A percentile compares a stretch with the other conserved stretches of the same genome.
Evolutionary conservation across 2,113 vertebrate genomes (phyloP).

Genomic region (Thamnaconus septentrionalis): DNA sequence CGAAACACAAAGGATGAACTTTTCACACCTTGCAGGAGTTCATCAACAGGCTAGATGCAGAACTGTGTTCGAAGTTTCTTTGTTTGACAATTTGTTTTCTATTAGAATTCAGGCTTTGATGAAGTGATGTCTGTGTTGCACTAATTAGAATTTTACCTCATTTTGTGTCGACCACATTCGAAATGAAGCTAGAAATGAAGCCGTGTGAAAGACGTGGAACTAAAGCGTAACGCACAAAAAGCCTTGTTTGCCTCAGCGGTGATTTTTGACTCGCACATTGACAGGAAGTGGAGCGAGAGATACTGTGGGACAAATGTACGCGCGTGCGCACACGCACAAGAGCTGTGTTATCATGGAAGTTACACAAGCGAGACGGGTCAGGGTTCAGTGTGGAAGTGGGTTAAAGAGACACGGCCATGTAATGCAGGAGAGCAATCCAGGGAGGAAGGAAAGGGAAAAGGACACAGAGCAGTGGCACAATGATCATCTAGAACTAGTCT

Average conservation of each 20-base stretch:
- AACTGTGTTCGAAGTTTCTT: no score
- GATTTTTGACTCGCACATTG: slow-evolving; percentile 10
- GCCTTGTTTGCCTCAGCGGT: slow-evolving; percentile 11
- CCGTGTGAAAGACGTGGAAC: not conserved
- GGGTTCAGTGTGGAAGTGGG: slow-evolving; percentile 56
- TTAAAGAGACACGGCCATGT: slow-evolving; percentile 40
- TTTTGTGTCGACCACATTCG: no score
- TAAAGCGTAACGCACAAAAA: not conserved
- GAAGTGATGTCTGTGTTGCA: no score
- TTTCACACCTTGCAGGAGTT: no score
- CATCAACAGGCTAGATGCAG: no score
- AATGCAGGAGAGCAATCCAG: not conserved
- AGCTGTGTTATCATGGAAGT: slow-evolving; percentile 35
- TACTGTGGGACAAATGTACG: not conserved
- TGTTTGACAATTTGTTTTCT: no score
- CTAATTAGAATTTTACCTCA: no score
- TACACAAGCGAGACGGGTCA: slow-evolving; percentile 53
- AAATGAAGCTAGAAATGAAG: no score
- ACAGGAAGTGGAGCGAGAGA: slow-evolving; percentile 26
- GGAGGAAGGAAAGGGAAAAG: not conserved
- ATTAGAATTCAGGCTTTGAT: no score
- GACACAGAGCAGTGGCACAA: not conserved
- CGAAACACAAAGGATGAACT: no score
- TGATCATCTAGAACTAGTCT: not conserved
- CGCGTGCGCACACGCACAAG: slow-evolving; percentile 4